Evolutionary conservation across 1,140 invertebrate genomes (phyloP), one percentile per base, ranked within the genome.

Genomic region (Drosophila watanabei): DNA sequence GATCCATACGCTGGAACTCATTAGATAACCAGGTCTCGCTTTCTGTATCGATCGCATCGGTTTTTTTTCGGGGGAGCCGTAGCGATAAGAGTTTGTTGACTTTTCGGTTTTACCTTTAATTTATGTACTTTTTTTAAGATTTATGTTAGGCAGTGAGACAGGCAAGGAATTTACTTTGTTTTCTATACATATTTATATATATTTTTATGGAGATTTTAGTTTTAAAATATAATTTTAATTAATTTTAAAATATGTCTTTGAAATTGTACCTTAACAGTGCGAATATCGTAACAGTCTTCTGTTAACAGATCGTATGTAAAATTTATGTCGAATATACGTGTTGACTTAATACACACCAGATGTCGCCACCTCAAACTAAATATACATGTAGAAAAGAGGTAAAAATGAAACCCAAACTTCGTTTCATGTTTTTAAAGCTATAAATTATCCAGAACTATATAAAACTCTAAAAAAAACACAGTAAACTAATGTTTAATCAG

Each of bases 11-110:
- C 16, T 13, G n/a, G 14, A 39, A 28, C 24, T 72, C 56, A 43
- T 73, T 73, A 72, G 24, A 45, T 61, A 73, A 35, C 11, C 68
- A 69, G 43, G 48, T 70, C 64, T n/a, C 20, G 65, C 45, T 33
- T n/a, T 28, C 20, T 9, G 57, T 28, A 18, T 41, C 32, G 35
- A 32, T 30, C 1, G 8, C 5, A 35, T 37, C 33, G 52, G 13
- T 1, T 56, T 39, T 49, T 72, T 16, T 24, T 28, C n/a, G 16
- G 13, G 28, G 33, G 13, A 58, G 8, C 35, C 14, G 4, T 20
- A 5, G 11, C 41, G 70, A 73, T 73, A 73, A 73, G 54, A 72
- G 70, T 73, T 60, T 48, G 37, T 60, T 73, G 56, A 71, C 54
- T 48, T 59, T 48, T 30, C 2, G 16, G 10, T 9, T 41, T 11